phyloP scores from a whole-genome alignment of 1,140 invertebrate genomes.

The Stenopsyche tienmushanensis region DNA sequence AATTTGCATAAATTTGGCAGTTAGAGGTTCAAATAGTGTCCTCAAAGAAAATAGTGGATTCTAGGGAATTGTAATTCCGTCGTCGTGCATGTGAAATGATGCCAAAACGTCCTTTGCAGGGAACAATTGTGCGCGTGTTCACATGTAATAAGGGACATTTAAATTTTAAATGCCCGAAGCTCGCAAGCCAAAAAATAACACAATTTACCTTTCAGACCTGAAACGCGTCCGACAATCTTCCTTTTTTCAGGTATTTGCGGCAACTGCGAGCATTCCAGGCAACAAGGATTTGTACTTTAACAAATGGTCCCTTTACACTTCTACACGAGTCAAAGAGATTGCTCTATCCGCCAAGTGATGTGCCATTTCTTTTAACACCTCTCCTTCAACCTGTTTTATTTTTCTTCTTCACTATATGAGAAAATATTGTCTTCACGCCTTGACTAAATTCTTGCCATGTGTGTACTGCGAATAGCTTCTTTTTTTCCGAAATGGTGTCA shows the following conservation, averaged over 20 bases:
- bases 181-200: neutral
- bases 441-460: no score
- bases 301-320: neutral
- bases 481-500: slow-evolving; percentile 4
- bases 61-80: neutral
- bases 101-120: neutral
- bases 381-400: neutral
- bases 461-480: no score
- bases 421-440: neutral
- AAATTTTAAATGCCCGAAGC: no score
- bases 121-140: no score
- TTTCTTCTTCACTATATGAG: neutral
- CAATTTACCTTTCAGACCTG: neutral
- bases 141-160: no score
- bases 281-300: neutral
- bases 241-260: neutral
- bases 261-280: neutral
- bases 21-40: neutral
- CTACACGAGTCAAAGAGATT: neutral
- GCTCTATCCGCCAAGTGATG: neutral
- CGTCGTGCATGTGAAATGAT: neutral
- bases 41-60: neutral
- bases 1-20: no score
- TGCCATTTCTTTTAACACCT: neutral
- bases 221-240: no score